phyloP scores from a whole-genome alignment of 2,888 invertebrate species.

The Rugalucina vietnamica region DNA sequence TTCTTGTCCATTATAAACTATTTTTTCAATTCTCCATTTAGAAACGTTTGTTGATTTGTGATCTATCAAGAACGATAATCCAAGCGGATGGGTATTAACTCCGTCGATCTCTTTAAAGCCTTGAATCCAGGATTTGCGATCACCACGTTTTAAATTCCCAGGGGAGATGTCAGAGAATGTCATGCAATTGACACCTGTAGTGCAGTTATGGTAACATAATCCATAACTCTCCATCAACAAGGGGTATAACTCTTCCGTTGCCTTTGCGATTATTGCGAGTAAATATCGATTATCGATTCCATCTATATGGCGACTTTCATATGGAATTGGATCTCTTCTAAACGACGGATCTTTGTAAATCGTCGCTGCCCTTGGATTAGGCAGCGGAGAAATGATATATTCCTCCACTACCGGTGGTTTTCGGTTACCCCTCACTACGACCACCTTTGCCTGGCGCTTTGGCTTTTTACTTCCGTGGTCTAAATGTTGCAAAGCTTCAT shows the following conservation, averaged over 20 bases:
- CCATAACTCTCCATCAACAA: conserved; percentile 71
- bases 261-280: conserved; percentile 32
- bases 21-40: conserved; percentile 67
- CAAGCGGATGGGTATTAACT: conserved; percentile 71
- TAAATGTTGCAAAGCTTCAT: conserved; percentile 62
- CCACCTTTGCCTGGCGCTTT: conserved; percentile 68
- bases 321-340: conserved; percentile 67
- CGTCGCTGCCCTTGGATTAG: conserved; percentile 59
- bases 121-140: conserved; percentile 70
- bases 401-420: conserved; percentile 74
- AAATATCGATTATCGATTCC: conserved; percentile 62
- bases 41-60: conserved; percentile 61
- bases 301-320: conserved; percentile 67
- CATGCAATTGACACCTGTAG: conserved; percentile 61
- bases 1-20: conserved; percentile 72
- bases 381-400: conserved; percentile 75
- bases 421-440: conserved; percentile 71
- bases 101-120: conserved; percentile 69
- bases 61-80: conserved; percentile 72
- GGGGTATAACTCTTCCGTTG: conserved; percentile 56
- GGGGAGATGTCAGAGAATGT: conserved; percentile 68
- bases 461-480: conserved; percentile 60
- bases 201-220: conserved; percentile 70
- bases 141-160: conserved; percentile 62
- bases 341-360: conserved; percentile 64